A percentile compares a stretch with the other conserved stretches of the same genome.
phyloP scores from a whole-genome alignment of 1,140 invertebrate species.

The Atopsyche davidsoni region DNA sequence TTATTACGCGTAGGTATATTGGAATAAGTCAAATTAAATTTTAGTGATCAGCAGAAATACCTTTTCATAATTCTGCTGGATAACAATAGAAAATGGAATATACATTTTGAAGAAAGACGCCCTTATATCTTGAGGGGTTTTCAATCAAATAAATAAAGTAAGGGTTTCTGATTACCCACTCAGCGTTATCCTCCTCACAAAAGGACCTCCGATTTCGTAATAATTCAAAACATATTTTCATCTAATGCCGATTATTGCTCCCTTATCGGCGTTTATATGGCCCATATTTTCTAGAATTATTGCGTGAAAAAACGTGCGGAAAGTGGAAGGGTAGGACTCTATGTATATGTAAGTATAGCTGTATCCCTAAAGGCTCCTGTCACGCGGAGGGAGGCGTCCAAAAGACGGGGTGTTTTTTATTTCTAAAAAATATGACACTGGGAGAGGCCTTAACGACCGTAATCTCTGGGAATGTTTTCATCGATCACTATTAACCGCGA shows the following conservation, averaged over 20 bases:
- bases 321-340: slow-evolving; percentile 20
- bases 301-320: slow-evolving; percentile 24
- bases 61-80: too few relatives aligned
- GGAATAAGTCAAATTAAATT: too few relatives aligned
- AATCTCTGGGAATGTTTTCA: slow-evolving; percentile 13
- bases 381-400: slow-evolving; percentile 11
- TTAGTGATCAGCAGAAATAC: too few relatives aligned
- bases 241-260: slow-evolving; percentile 31
- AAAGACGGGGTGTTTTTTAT: slow-evolving; percentile 15
- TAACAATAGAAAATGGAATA: too few relatives aligned
- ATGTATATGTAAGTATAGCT: background rate
- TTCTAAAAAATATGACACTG: slow-evolving; percentile 15
- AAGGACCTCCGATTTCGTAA: slow-evolving; percentile 23
- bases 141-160: slow-evolving; percentile 5
- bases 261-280: slow-evolving; percentile 30
- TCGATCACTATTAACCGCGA: slow-evolving; percentile 14
- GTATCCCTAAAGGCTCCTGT: slow-evolving; percentile 16
- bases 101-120: too few relatives aligned
- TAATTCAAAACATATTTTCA: slow-evolving; percentile 31
- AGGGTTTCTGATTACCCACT: background rate
- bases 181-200: slow-evolving; percentile 14
- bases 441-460: slow-evolving; percentile 17
- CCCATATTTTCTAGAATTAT: slow-evolving; percentile 30
- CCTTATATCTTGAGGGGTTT: too few relatives aligned
- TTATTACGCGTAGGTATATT: too few relatives aligned